Conservation (phyloP, 2,888 invertebrate genomes). For the Philhelius pedissequus region DNA sequence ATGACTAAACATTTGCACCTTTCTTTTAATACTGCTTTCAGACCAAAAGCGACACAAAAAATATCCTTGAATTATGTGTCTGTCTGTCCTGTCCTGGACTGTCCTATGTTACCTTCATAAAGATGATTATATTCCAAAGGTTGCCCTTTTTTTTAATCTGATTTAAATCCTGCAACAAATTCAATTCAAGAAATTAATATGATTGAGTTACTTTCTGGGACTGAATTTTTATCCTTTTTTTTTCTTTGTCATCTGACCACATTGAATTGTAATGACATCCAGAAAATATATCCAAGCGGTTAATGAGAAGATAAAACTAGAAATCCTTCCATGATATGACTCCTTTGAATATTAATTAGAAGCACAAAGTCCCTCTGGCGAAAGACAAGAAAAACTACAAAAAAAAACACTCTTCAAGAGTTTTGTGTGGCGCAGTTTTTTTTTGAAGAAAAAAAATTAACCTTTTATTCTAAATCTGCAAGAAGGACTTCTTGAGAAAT, state of each 20-base stretch:
- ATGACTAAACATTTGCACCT: background rate
- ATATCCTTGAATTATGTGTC: background rate
- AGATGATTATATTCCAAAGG: background rate
- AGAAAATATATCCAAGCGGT: constrained; percentile 29
- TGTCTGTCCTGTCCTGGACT: background rate
- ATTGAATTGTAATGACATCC: constrained; percentile 36
- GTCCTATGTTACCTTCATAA: background rate
- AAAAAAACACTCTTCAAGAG: background rate
- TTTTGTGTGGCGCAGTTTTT: background rate
- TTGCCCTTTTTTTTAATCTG: background rate
- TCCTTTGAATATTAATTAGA: constrained; percentile 60
- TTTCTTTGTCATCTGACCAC: background rate
- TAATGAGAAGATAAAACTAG: constrained; percentile 53
- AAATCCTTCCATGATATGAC: background rate
- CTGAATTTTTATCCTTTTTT: background rate
- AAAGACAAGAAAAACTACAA: background rate
- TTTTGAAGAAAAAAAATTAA: background rate
- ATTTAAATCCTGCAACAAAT: background rate
- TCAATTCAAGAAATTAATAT: constrained; percentile 31
- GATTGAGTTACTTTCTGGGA: constrained; percentile 43
- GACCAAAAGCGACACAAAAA: background rate
- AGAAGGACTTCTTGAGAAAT: constrained; percentile 5
- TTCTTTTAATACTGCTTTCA: background rate
- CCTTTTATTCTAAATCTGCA: background rate
- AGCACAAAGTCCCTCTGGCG: background rate